A percentile compares a stretch with the other conserved stretches of the same genome.
Conservation (phyloP, 2,797 vertebrate genomes). For the Schizopygopsis pylzovi region DNA sequence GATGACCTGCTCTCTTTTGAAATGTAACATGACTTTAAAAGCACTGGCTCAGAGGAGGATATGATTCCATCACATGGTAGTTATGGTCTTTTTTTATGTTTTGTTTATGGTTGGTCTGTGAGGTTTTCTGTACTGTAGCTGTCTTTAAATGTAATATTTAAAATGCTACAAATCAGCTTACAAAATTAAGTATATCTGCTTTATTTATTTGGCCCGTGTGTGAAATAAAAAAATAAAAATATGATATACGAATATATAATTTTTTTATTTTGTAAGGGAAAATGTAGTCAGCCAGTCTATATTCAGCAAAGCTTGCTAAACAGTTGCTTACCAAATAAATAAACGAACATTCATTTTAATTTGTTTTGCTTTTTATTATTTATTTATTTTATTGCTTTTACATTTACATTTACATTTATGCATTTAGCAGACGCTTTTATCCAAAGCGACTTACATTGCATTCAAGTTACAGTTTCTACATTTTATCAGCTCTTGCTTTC, state of each 20-base stretch:
- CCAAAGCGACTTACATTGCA: too few relatives aligned
- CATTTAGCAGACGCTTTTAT: too few relatives aligned
- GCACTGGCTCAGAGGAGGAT: conserved; percentile 42
- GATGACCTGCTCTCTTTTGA: conserved; percentile 78
- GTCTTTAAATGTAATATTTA: not conserved
- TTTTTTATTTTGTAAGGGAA: not conserved
- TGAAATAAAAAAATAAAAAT: not conserved
- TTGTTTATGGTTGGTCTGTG: conserved; percentile 5
- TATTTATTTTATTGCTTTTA: not conserved
- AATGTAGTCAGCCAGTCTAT: not conserved
- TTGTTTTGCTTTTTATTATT: not conserved
- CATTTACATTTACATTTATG: too few relatives aligned
- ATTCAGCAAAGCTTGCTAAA: not conserved
- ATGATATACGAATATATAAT: not conserved
- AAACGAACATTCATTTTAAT: not conserved
- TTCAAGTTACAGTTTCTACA: too few relatives aligned
- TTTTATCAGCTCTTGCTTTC: too few relatives aligned
- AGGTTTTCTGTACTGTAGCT: not conserved
- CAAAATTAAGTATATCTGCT: not conserved
- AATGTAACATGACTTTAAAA: conserved; percentile 76
- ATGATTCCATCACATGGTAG: not conserved
- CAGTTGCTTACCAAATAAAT: not conserved
- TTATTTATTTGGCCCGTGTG: not conserved
- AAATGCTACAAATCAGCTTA: not conserved
- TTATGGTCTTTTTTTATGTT: not conserved